Conservation (phyloP, 2,888 invertebrate species). For the Machimus rusticus region DNA sequence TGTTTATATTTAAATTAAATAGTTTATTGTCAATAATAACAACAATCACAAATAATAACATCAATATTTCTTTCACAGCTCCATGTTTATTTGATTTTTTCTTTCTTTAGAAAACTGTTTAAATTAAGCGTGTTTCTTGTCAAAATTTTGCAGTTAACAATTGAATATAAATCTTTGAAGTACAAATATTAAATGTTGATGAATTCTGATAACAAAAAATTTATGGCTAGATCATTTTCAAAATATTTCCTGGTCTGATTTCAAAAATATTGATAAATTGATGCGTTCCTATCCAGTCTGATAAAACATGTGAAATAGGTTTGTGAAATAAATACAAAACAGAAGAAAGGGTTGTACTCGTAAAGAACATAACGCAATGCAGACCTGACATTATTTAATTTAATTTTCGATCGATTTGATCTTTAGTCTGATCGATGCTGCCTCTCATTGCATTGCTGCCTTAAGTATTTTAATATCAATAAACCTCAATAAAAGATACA, state of each 20-base stretch:
- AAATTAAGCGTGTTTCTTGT: neutral
- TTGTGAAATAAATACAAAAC: neutral
- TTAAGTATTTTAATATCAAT: neutral
- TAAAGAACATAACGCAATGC: neutral
- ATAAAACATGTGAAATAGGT: neutral
- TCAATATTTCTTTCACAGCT: conserved; percentile 63
- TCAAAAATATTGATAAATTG: conserved; percentile 29
- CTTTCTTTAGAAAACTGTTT: neutral
- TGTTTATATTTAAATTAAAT: conserved; percentile 33
- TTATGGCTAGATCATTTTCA: neutral
- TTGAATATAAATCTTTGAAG: neutral
- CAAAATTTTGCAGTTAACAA: neutral
- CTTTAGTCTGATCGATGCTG: neutral
- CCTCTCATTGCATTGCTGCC: neutral
- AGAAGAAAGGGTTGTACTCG: neutral
- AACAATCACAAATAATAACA: conserved; percentile 64
- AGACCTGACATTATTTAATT: neutral
- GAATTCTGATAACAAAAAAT: neutral
- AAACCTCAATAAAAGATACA: neutral
- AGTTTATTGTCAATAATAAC: conserved; percentile 50
- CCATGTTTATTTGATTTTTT: conserved; percentile 57
- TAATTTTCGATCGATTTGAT: neutral
- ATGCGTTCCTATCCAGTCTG: conserved; percentile 9
- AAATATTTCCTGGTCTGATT: conserved; percentile 16
- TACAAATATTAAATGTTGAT: neutral